Percentiles rank a stretch among this genome's conserved stretches.
phyloP scores from a whole-genome alignment of 2,113 vertebrate genomes.

The Anarrhichthys ocellatus region DNA sequence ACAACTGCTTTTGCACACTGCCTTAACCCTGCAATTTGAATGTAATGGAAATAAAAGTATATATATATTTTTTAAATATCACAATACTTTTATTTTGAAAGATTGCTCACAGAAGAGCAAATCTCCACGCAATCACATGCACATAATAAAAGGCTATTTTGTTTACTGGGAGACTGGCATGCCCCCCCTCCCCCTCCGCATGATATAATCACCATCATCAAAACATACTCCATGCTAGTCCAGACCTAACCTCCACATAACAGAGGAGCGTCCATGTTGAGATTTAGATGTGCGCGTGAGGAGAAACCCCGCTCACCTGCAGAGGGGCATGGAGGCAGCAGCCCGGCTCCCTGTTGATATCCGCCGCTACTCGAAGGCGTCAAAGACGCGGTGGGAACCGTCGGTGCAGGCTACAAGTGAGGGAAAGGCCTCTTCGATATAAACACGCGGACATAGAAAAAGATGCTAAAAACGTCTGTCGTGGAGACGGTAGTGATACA shows the following conservation, averaged over 20 bases:
- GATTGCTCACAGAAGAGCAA: not conserved
- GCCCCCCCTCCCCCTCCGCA: conserved; percentile 1
- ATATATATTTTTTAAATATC: no score
- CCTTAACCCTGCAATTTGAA: not conserved
- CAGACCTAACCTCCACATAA: not conserved
- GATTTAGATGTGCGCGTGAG: not conserved
- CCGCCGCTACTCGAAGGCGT: conserved; percentile 46
- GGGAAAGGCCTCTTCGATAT: not conserved
- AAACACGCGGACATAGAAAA: conserved; percentile 9
- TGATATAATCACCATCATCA: not conserved
- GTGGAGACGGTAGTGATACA: not conserved
- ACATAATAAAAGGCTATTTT: conserved; percentile 29
- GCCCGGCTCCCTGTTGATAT: conserved; percentile 28
- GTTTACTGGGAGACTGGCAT: conserved; percentile 49
- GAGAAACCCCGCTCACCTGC: conserved; percentile 60
- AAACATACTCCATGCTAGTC: not conserved
- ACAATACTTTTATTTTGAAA: no score
- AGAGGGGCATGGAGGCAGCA: conserved; percentile 31
- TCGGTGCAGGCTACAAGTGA: conserved; percentile 7
- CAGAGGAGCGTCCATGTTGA: not conserved
- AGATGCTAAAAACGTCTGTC: not conserved
- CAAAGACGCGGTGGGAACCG: conserved; percentile 22
- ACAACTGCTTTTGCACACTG: conserved; percentile 1
- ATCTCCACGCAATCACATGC: not conserved
- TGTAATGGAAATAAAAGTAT: not conserved